Conservation (phyloP, 2,797 vertebrate genomes). For the Protonibea diacanthus region DNA sequence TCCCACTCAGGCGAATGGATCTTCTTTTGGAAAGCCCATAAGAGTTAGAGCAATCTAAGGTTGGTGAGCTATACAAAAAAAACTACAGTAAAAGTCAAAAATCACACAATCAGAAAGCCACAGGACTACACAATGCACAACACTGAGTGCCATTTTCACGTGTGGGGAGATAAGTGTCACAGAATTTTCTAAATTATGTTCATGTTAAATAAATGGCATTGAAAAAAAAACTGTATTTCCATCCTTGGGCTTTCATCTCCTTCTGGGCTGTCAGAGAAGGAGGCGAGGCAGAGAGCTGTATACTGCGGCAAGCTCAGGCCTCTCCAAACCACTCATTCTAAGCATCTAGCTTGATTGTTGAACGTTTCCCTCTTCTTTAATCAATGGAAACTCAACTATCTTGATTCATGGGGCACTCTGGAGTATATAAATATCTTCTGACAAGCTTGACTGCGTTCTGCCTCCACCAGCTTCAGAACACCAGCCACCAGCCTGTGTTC, state of each 20-base stretch:
- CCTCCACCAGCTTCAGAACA: conserved; percentile 32
- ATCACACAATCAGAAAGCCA: conserved; percentile 10
- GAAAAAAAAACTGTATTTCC: conserved; percentile 30
- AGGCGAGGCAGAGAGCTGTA: conserved; percentile 36
- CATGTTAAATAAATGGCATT: conserved; percentile 7
- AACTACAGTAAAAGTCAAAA: conserved; percentile 34
- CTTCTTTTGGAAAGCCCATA: conserved; percentile 71
- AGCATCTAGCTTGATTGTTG: conserved; percentile 82
- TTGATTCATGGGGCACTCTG: conserved; percentile 80
- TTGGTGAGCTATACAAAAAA: conserved; percentile 46
- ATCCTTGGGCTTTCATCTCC: conserved; percentile 21
- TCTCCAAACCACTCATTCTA: conserved; percentile 68
- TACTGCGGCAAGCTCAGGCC: conserved; percentile 64
- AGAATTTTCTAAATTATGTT: conserved; percentile 6
- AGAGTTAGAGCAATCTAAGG: conserved; percentile 65
- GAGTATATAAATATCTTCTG: conserved; percentile 84
- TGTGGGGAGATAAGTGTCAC: background rate
- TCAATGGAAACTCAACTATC: conserved; percentile 84
- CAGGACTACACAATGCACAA: conserved; percentile 5
- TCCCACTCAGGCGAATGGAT: conserved; percentile 76
- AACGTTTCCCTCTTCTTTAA: conserved; percentile 85
- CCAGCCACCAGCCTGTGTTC: conserved; percentile 11
- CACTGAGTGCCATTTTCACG: background rate
- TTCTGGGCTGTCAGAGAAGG: conserved; percentile 30
- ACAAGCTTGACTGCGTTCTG: conserved; percentile 74